Evolutionary conservation across 2,888 invertebrate species (phyloP).

Genomic region (Micropterix aruncella): DNA sequence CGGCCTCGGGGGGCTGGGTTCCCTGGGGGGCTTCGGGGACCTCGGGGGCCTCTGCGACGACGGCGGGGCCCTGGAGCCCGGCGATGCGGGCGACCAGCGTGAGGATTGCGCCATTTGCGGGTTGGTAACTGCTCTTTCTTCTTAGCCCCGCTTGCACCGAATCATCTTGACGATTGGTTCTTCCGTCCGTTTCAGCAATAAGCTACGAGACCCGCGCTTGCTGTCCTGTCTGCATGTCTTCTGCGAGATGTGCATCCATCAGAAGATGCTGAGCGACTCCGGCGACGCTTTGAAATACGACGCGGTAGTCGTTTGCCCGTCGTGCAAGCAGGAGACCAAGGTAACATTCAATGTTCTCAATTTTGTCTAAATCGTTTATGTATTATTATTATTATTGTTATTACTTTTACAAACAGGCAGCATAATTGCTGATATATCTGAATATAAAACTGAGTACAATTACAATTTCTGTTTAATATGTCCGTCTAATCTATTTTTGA

Average conservation of each 20-base stretch:
- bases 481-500: no score
- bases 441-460: no score
- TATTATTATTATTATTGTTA: no score
- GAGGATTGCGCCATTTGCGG: constrained; percentile 52
- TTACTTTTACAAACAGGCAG: no score
- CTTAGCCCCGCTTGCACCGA: neutral
- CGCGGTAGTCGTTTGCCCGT: constrained; percentile 57
- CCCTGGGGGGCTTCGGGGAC: no score
- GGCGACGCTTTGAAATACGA: constrained; percentile 51
- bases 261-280: constrained; percentile 57
- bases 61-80: constrained; percentile 31
- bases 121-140: constrained; percentile 22
- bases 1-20: no score
- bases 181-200: constrained; percentile 37
- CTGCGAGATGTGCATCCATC: constrained; percentile 84
- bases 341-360: no score
- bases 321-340: constrained; percentile 77
- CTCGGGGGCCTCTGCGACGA: constrained; percentile 35
- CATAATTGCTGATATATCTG: no score
- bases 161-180: neutral
- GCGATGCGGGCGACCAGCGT: constrained; percentile 37
- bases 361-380: no score
- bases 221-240: constrained; percentile 91
- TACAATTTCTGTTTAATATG: no score
- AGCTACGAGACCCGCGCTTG: constrained; percentile 70